phyloP scores from a whole-genome alignment of 2,113 vertebrate genomes.

The Chloebia gouldiae region DNA sequence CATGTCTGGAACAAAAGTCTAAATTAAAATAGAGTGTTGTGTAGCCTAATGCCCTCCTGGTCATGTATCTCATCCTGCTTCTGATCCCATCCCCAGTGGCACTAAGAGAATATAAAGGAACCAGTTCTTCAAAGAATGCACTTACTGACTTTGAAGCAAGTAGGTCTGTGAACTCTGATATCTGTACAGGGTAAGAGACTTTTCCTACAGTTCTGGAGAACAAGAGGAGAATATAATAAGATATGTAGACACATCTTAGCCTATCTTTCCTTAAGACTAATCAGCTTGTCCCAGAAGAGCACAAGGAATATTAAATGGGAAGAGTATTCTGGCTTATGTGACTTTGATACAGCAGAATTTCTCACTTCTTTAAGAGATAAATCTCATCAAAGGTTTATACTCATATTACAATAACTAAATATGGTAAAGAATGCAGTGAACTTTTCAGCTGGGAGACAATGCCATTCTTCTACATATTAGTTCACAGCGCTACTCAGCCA shows the following conservation, averaged over 20 bases:
- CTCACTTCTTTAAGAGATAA: neutral
- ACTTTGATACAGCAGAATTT: neutral
- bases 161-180: neutral
- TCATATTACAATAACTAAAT: neutral
- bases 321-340: neutral
- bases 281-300: neutral
- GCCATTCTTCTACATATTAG: neutral
- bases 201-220: neutral
- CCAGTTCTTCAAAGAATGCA: neutral
- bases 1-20: neutral
- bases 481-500: neutral
- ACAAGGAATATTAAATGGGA: neutral
- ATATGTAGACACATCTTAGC: neutral
- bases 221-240: neutral
- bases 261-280: neutral
- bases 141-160: neutral
- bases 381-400: neutral
- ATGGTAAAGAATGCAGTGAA: neutral
- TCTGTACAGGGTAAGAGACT: neutral
- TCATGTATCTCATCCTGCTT: neutral
- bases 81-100: neutral
- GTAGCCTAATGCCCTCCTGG: neutral
- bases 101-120: neutral
- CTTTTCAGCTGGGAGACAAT: neutral
- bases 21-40: neutral